These are phyloP conservation scores for Sylvia atricapilla DNA, from an alignment of 2,113 vertebrate genomes.

Conservation along the genomic window DNA sequence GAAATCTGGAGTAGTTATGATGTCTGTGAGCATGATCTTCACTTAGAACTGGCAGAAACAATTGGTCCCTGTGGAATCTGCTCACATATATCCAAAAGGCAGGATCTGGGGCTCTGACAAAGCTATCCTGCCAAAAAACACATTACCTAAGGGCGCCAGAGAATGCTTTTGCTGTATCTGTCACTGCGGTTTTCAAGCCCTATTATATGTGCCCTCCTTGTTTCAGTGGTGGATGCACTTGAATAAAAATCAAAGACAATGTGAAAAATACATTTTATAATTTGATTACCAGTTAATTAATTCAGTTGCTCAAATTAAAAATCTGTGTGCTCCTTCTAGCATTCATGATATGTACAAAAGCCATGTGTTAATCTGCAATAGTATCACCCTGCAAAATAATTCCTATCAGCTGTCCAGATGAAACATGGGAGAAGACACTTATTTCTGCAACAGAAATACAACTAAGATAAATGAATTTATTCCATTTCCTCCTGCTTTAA, in stretches of 20 bases:
- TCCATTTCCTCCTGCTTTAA: background rate
- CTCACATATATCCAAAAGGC: background rate
- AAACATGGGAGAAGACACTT: background rate
- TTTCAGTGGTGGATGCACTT: background rate
- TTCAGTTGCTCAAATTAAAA: background rate
- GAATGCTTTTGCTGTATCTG: background rate
- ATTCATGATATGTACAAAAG: background rate
- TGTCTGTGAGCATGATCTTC: background rate
- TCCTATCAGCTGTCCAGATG: background rate
- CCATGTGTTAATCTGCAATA: background rate
- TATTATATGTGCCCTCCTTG: background rate
- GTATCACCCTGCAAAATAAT: background rate
- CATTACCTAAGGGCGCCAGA: background rate
- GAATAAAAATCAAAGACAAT: background rate
- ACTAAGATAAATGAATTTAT: background rate
- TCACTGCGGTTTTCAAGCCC: background rate
- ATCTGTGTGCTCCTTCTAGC: background rate
- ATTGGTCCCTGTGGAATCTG: background rate
- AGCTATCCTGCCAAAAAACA: background rate
- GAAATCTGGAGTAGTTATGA: background rate
- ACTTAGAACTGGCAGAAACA: background rate
- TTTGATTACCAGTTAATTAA: background rate
- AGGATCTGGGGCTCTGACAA: background rate
- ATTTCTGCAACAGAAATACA: background rate
- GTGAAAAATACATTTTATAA: background rate